These are phyloP conservation scores for Spodoptera exigua DNA, from an alignment of 2,888 invertebrate species.

Conservation along the genomic window DNA sequence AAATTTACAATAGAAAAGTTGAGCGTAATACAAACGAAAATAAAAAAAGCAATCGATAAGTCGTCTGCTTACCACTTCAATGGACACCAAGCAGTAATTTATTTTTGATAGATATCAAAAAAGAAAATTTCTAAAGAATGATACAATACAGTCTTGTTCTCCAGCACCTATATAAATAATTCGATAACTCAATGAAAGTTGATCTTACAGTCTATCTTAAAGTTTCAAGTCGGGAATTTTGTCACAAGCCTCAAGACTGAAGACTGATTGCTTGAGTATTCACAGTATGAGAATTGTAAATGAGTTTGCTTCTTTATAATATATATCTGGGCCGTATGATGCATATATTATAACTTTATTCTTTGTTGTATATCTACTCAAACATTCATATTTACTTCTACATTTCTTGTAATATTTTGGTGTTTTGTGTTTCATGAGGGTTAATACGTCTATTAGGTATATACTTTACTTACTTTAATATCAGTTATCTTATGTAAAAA, in stretches of 20 bases:
- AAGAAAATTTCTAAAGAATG: constrained; percentile 66
- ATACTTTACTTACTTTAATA: background rate
- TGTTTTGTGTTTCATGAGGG: constrained; percentile 2
- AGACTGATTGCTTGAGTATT: constrained; percentile 62
- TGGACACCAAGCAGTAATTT: constrained; percentile 39
- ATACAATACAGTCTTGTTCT: constrained; percentile 60
- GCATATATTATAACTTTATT: constrained; percentile 36
- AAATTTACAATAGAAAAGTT: too few relatives aligned
- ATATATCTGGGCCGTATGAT: constrained; percentile 27
- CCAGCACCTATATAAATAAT: constrained; percentile 54
- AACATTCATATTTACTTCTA: constrained; percentile 14
- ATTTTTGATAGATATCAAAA: constrained; percentile 50
- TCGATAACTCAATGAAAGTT: constrained; percentile 68
- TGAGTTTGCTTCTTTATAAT: constrained; percentile 40
- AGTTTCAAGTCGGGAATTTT: constrained; percentile 61
- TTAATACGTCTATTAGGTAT: background rate
- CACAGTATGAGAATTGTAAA: constrained; percentile 49
- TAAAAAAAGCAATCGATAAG: constrained; percentile 19
- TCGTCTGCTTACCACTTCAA: constrained; percentile 30
- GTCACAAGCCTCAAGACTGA: constrained; percentile 57
- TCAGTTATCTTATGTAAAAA: background rate
- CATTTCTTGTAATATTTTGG: background rate
- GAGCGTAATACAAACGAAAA: too few relatives aligned
- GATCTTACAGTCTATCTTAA: constrained; percentile 58
- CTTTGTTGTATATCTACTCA: constrained; percentile 29